These are phyloP conservation scores for Hydra vulgaris DNA, from an alignment of 30 jellyfish, hydroid and myxozoan genomes.

Conservation along the genomic window DNA sequence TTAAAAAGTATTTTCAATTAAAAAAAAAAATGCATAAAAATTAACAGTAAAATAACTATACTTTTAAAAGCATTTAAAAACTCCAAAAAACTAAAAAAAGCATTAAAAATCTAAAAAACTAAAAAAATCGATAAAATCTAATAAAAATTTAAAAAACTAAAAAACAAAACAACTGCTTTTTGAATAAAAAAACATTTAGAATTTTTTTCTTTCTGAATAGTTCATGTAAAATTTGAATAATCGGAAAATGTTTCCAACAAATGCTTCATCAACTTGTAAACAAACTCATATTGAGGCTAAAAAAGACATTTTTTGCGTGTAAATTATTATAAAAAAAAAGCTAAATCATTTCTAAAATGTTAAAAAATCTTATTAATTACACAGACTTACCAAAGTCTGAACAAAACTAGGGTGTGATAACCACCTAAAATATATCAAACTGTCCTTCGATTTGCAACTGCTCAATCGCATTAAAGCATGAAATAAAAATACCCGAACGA, in stretches of 20 bases:
- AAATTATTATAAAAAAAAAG: background rate
- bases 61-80: no score
- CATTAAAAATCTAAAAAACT: no score
- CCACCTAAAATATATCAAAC: slow-evolving; percentile 61
- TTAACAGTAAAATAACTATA: no score
- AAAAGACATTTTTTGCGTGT: background rate
- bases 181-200: no score
- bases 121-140: no score
- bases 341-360: no score
- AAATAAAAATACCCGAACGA: slow-evolving; percentile 65
- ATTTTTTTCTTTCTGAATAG: no score
- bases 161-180: no score
- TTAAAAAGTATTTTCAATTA: no score
- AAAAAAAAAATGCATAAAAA: no score
- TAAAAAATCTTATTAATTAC: background rate
- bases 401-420: slow-evolving; percentile 45
- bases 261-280: slow-evolving; percentile 29
- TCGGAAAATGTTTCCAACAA: slow-evolving; percentile 41
- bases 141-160: no score
- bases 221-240: slow-evolving; percentile 53
- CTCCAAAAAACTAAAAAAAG: no score
- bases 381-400: slow-evolving; percentile 36
- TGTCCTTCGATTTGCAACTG: slow-evolving; percentile 43
- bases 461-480: slow-evolving; percentile 43
- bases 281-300: slow-evolving; percentile 45